A percentile compares a stretch with the other conserved stretches of the same genome.
phyloP scores from a whole-genome alignment of 2,888 invertebrate species.

The Acrobasis repandana region DNA sequence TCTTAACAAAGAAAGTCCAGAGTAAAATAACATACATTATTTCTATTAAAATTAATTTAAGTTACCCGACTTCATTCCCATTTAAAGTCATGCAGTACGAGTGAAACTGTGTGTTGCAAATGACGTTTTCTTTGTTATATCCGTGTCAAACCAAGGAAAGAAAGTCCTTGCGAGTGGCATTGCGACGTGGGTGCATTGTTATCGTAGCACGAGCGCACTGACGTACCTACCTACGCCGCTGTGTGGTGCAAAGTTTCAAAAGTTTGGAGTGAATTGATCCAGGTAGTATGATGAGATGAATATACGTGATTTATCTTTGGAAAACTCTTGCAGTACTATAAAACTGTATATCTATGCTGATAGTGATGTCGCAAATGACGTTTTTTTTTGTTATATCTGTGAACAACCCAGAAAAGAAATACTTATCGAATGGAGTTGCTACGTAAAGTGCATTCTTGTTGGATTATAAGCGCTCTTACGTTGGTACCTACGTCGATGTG shows the following conservation, averaged over 20 bases:
- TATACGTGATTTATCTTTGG: no score
- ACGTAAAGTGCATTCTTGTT: no score
- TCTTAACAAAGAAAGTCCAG: conserved; percentile 25
- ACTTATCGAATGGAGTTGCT: no score
- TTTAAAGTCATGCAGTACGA: conserved; percentile 13
- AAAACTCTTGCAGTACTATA: no score
- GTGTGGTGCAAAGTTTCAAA: conserved; percentile 24
- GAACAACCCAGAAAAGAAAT: no score
- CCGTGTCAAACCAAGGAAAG: conserved; percentile 63
- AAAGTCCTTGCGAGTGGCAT: conserved; percentile 67
- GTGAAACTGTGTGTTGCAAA: conserved; percentile 44
- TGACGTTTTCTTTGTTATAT: conserved; percentile 64
- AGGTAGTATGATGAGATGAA: no score
- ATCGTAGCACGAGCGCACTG: conserved; percentile 39
- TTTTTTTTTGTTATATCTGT: no score
- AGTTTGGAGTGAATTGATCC: not conserved
- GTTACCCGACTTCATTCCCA: conserved; percentile 9
- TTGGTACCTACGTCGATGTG: no score
- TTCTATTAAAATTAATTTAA: conserved; percentile 8
- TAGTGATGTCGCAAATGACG: no score
- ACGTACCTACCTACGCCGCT: conserved; percentile 25
- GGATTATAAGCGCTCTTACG: no score
- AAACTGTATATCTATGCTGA: no score
- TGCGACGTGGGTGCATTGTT: conserved; percentile 66
- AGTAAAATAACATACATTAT: not conserved